Conservation (phyloP, 2,888 invertebrate species). For the Lithophane semibrunnea region DNA sequence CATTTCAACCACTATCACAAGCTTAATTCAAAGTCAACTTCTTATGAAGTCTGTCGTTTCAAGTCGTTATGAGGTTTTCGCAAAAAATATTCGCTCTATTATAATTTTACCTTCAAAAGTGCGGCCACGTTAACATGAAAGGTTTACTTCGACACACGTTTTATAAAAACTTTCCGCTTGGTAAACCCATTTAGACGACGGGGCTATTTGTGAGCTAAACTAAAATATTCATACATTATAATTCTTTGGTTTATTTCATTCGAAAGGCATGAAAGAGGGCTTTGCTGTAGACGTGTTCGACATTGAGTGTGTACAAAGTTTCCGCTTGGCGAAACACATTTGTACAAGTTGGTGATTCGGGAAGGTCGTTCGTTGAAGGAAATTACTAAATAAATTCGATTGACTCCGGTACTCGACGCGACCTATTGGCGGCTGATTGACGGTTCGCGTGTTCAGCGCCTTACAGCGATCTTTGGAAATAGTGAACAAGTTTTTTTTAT, state of each 20-base stretch:
- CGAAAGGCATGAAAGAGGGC: constrained; percentile 54
- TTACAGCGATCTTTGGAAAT: constrained; percentile 67
- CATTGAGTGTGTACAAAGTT: constrained; percentile 68
- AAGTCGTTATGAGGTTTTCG: constrained; percentile 37
- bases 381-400: constrained; percentile 88
- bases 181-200: constrained; percentile 47
- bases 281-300: constrained; percentile 45
- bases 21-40: constrained; percentile 34
- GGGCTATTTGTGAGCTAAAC: constrained; percentile 44
- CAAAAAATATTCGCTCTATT: constrained; percentile 42
- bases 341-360: constrained; percentile 78
- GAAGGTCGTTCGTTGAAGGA: constrained; percentile 78
- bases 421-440: constrained; percentile 83
- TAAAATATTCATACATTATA: constrained; percentile 63
- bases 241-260: constrained; percentile 59
- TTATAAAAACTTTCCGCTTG: constrained; percentile 58
- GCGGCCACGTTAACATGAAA: constrained; percentile 55
- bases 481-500: constrained; percentile 69
- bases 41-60: constrained; percentile 42
- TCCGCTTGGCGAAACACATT: constrained; percentile 76
- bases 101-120: constrained; percentile 53
- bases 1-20: constrained; percentile 8
- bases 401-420: constrained; percentile 78
- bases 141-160: constrained; percentile 47
- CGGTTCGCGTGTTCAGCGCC: constrained; percentile 81